Percentiles rank a stretch among this genome's conserved stretches.
Evolutionary conservation across 1,140 invertebrate species (phyloP).

Genomic region (Harpegnathos saltator): DNA sequence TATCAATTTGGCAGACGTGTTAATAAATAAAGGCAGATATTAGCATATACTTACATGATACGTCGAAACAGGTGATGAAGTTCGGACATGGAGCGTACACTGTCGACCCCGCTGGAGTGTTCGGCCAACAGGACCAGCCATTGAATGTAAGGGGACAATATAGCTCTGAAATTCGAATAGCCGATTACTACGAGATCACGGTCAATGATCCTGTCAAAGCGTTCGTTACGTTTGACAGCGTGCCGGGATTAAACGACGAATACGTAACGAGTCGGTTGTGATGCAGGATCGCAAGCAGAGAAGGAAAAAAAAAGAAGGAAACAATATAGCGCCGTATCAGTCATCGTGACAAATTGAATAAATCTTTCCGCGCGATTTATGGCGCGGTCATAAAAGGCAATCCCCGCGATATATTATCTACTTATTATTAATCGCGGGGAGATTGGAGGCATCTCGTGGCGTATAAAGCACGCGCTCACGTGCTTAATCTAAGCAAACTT

Average conservation of each 20-base stretch:
- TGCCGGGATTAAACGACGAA: conserved; percentile 6
- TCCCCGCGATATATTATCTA: conserved; percentile 10
- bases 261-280: conserved; percentile 6
- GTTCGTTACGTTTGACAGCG: neutral
- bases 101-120: conserved; percentile 90
- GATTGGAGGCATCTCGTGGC: neutral
- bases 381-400: conserved; percentile 21
- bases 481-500: too few relatives aligned
- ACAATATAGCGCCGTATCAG: neutral
- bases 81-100: conserved; percentile 91
- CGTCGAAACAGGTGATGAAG: conserved; percentile 92
- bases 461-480: neutral
- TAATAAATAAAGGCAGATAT: neutral
- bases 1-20: neutral
- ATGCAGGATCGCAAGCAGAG: neutral
- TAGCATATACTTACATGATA: conserved; percentile 85
- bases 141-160: conserved; percentile 93
- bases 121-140: conserved; percentile 95
- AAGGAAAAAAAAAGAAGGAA: neutral
- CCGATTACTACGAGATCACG: neutral
- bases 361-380: conserved; percentile 18
- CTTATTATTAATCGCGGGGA: neutral
- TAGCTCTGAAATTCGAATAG: conserved; percentile 80
- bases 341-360: conserved; percentile 14
- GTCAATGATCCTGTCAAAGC: neutral